Evolutionary conservation across 2,888 invertebrate species (phyloP), one percentile per base, ranked within the genome.

Genomic region (Cryptops parisi): DNA sequence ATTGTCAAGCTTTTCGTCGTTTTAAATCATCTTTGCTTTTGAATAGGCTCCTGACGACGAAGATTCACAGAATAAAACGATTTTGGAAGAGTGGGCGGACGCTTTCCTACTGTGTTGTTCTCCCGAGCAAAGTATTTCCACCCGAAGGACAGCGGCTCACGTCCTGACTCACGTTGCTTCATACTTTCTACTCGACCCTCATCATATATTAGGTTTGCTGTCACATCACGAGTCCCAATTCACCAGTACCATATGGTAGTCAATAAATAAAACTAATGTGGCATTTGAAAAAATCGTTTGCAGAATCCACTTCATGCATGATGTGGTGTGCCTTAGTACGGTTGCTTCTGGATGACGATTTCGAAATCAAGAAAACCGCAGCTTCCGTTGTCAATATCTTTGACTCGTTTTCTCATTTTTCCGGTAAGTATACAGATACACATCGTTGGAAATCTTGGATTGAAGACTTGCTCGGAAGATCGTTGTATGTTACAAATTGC

Each of bases 341-440:
- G 5, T 54, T 61, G 19, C 55, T 62, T n/a, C 54, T 54, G 52
- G 62, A 62, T 55, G 60, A 60, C 58, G 59, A 60, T 49, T 58
- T 58, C 12, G 55, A 53, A 44, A 57, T 60, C 26, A 58, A 57
- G 25, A 19, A 49, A 2, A 5, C 25, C 41, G 51, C 44, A 23
- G 41, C 51, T 26, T 26, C 21, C 25, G 26, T 51, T 17, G 27
- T 51, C 12, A 51, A 51, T 19, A 51, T 51, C 15, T 51, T 51
- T 25, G 43, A 51, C 12, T 41, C 19, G 9, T 12, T 17, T n/a
- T 41, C 43, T n/a, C 9, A 6, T n/a, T 41, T 6, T 41, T 6
- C 6, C 6, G 43, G 43, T 41, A 41, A 41, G 17, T 12, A 12
- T n/a, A 41, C 15, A 33, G 15, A 33, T 33, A 33, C 15, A 9